phyloP scores from a whole-genome alignment of 1,140 invertebrate species.

The Samia ricini region DNA sequence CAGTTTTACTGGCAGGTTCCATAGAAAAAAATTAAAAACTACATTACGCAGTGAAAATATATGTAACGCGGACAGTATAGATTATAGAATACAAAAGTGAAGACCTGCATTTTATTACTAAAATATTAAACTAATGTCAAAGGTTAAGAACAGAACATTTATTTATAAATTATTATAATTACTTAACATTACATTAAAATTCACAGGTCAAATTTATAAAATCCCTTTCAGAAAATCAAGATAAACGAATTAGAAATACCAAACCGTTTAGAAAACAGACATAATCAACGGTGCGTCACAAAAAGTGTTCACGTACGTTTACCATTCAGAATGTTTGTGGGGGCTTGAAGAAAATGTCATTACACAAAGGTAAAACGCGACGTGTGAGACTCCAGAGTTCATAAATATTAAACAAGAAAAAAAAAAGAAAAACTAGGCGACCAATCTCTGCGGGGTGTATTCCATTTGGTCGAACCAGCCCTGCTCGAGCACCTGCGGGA shows the following conservation, averaged over 20 bases:
- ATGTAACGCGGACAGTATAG: no score
- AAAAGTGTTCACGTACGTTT: constrained; percentile 42
- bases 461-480: constrained; percentile 47
- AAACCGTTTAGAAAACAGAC: constrained; percentile 1
- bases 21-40: no score
- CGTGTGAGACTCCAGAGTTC: constrained; percentile 52
- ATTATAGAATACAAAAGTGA: no score
- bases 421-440: constrained; percentile 60
- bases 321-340: constrained; percentile 46
- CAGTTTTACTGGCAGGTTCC: no score
- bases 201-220: background rate
- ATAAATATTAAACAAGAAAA: constrained; percentile 65
- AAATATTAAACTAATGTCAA: no score
- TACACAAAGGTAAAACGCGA: constrained; percentile 59
- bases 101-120: no score
- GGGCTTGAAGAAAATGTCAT: constrained; percentile 58
- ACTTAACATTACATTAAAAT: no score
- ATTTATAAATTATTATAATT: no score
- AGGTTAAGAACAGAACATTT: no score
- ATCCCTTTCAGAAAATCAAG: background rate
- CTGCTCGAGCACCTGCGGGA: constrained; percentile 53
- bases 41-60: no score
- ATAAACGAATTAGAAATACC: background rate
- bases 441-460: constrained; percentile 59
- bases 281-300: constrained; percentile 33